Conservation (phyloP, 2,888 invertebrate genomes). For the Pseudococcus viburni region DNA sequence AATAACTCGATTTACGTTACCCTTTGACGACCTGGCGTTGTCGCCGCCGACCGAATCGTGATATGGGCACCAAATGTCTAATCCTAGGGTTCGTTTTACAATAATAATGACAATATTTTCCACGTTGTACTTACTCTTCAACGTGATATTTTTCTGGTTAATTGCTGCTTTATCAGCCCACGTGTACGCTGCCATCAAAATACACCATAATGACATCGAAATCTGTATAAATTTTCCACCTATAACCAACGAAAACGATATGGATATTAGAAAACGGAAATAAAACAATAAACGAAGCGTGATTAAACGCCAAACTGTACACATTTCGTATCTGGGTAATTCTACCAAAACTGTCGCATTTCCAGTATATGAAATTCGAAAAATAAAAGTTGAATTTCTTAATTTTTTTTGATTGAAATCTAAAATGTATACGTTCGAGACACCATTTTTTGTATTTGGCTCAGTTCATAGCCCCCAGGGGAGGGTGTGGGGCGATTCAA, state of each 20-base stretch:
- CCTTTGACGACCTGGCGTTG: conserved; percentile 38
- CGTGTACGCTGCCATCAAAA: conserved; percentile 12
- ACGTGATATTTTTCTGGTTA: conserved; percentile 9
- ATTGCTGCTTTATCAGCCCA: conserved; percentile 1
- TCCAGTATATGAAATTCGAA: too few species aligned
- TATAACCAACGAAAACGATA: background rate
- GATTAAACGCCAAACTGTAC: background rate
- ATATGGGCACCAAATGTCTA: conserved; percentile 53
- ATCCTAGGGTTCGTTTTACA: background rate
- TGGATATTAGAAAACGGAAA: background rate
- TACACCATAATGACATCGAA: background rate
- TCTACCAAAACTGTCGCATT: too few species aligned
- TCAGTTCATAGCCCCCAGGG: too few species aligned
- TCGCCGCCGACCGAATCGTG: conserved; percentile 21
- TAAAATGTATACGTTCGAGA: too few species aligned
- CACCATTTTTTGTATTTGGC: too few species aligned
- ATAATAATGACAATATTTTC: conserved; percentile 48
- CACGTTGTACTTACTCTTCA: conserved; percentile 31
- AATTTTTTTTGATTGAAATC: too few species aligned
- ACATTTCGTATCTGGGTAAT: too few species aligned
- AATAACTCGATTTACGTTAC: conserved; percentile 41
- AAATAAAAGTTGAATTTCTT: too few species aligned
- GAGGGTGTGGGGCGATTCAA: too few species aligned
- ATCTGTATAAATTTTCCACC: conserved; percentile 4
- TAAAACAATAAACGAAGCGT: background rate